Base-by-base conservation (phyloP, 2,113 vertebrate genomes). In the Oryzias javanicus region DNA sequence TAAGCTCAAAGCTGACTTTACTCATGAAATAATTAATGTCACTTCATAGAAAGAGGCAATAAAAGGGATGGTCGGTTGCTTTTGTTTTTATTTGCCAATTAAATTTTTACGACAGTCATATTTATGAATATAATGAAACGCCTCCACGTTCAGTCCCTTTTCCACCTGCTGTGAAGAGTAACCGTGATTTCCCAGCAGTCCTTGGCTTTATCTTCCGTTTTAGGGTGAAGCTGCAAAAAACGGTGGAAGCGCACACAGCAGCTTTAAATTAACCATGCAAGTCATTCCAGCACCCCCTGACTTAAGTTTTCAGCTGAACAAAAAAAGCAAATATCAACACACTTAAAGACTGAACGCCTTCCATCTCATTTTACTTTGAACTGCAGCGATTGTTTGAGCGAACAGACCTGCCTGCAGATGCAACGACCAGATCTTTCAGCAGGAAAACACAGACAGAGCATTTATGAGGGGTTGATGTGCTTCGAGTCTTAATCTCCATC, bases 381-480 rank as follows among this genome's bases (percentile, higher is more conserved):
- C 59, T 35, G 19, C 46, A 19, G 67, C 29, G 24, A 54, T 20
- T 45, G 4, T 35, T 42, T 18, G 14, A 49, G 42, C 24, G 51
- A n/a, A 3, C 1, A 13, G 14, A 35, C 60, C 55, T 18, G 3
- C 40, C 58, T 41, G 66, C 58, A 63, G 14, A 72, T 18, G 20
- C 13, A 70, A 29, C 10, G 15, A 25, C 45, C n/a, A 49, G 19
- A 59, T 24, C 50, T 45, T 52, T 59, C 41, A 3, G 1, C 42
- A 47, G 1, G 25, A 20, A 20, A 16, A 44, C 42, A 25, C n/a
- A 25, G 2, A 19, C 48, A 25, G 20, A 59, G 2, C 27, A 40
- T 70, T 53, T 63, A 46, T 61, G 25, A 40, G 44, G 24, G 29
- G 19, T 42, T 29, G 29, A 71, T 41, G 14, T 49, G 55, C 61